Conservation (phyloP, 2,888 invertebrate genomes). For the Mythimna lalbum region DNA sequence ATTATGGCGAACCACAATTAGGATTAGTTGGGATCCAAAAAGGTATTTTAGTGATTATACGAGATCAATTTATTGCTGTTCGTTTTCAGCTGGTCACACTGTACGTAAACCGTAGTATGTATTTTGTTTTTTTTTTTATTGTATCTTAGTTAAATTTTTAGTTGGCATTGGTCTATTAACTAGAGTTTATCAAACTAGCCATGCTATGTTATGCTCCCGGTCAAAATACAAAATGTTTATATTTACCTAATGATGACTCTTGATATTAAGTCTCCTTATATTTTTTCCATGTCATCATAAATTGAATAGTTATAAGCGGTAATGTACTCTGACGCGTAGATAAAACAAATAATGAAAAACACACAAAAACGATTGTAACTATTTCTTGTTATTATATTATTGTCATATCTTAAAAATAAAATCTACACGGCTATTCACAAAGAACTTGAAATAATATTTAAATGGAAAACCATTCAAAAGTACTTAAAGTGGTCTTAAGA, state of each 20-base stretch:
- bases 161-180: not conserved
- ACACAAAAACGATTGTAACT: not conserved
- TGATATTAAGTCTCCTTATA: not conserved
- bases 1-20: constrained; percentile 43
- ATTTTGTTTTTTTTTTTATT: not conserved
- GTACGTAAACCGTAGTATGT: not conserved
- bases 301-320: not conserved
- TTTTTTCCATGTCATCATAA: not conserved
- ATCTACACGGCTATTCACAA: not conserved
- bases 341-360: too few species aligned
- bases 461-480: constrained; percentile 24
- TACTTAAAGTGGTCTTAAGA: constrained; percentile 31
- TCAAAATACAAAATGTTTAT: not conserved
- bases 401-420: not conserved
- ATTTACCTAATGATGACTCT: not conserved
- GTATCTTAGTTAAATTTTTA: not conserved
- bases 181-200: not conserved
- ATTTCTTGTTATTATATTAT: not conserved
- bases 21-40: constrained; percentile 14
- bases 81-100: constrained; percentile 14
- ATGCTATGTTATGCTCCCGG: not conserved
- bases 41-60: constrained; percentile 7
- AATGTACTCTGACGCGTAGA: not conserved
- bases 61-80: constrained; percentile 22
- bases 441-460: constrained; percentile 3